These are phyloP conservation scores for Silurus meridionalis DNA, from an alignment of 2,113 vertebrate genomes.

Conservation along the genomic window DNA sequence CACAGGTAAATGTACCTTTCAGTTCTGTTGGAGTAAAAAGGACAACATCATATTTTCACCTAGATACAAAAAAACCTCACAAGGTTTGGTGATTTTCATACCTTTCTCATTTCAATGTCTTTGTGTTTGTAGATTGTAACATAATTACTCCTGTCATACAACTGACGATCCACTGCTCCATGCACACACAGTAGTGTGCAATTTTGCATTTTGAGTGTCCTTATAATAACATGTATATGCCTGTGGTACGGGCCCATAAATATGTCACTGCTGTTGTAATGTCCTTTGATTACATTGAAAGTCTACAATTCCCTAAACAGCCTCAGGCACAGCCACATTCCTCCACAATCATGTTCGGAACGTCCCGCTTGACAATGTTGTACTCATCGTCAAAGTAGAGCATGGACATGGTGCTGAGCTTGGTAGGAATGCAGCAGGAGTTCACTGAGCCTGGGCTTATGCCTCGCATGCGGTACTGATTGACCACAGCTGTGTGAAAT, in stretches of 20 bases:
- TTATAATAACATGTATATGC: slow-evolving; percentile 61
- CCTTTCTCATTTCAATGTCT: slow-evolving; percentile 63
- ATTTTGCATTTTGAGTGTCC: slow-evolving; percentile 42
- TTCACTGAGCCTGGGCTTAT: slow-evolving; percentile 94
- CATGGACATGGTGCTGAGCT: slow-evolving; percentile 99
- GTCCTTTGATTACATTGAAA: slow-evolving; percentile 35
- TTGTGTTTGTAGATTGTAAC: slow-evolving; percentile 35
- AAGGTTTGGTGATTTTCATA: slow-evolving; percentile 69
- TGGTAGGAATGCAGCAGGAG: slow-evolving; percentile 99
- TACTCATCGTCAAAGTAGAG: slow-evolving; percentile 99
- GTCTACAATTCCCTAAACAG: neutral
- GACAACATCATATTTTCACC: slow-evolving; percentile 65
- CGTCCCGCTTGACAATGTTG: slow-evolving; percentile 98
- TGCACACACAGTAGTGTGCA: slow-evolving; percentile 51
- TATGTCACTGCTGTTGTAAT: slow-evolving; percentile 48
- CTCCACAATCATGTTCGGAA: slow-evolving; percentile 99
- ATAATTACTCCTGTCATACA: slow-evolving; percentile 56
- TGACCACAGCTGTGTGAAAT: slow-evolving; percentile 97
- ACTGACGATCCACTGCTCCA: slow-evolving; percentile 66
- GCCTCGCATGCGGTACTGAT: slow-evolving; percentile 98
- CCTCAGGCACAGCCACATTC: slow-evolving; percentile 97
- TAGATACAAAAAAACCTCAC: slow-evolving; percentile 72
- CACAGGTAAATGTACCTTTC: slow-evolving; percentile 25
- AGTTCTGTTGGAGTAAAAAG: slow-evolving; percentile 62
- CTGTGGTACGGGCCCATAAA: slow-evolving; percentile 64